Evolutionary conservation across 2,888 invertebrate species (phyloP), one percentile per base, ranked within the genome.

Genomic region (Synanthedon andrenaeformis): DNA sequence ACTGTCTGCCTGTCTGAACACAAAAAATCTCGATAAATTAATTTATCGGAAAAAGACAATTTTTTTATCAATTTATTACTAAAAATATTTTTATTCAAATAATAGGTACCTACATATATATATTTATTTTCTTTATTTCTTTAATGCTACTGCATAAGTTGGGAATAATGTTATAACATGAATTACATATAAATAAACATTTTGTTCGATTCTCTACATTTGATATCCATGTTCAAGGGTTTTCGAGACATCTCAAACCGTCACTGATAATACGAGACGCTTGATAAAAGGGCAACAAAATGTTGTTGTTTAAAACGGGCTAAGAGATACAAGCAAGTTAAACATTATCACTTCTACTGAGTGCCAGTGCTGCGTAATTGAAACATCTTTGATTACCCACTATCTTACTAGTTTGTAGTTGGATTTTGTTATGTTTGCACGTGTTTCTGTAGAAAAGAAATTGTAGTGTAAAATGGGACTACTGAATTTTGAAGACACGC

Each of bases 401-500:
- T 45, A 13, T 14, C 14, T 45, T n/a, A 35, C 35, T 10, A 45
- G 45, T 45, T 6, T n/a, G n/a, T 45, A 13, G 45, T 45, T n/a
- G 14, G n/a, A 6, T 14, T n/a, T 14, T 45, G 45, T 45, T 13
- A 14, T 13, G 45, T 45, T 45, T 14, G 14, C n/a, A 45, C 45
- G 45, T 45, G 45, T 45, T 12, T 45, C n/a, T 12, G 6, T 45
- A 45, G 12, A 13, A 14, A 45, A 45, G 45, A n/a, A 45, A 45
- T 45, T 45, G 12, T 14, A 14, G 14, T 13, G 12, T 45, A 13
- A 45, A 8, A 85, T 86, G 86, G 84, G 82, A 56, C 61, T 75
- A 51, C 64, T 75, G 51, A 83, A 86, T 58, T 60, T 67, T 1
- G 82, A 84, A 14, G 83, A 82, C 42, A 79, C 82, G 52, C 54